phyloP scores from a whole-genome alignment of 2,888 invertebrate species.

The Caenorhabditis japonica region DNA sequence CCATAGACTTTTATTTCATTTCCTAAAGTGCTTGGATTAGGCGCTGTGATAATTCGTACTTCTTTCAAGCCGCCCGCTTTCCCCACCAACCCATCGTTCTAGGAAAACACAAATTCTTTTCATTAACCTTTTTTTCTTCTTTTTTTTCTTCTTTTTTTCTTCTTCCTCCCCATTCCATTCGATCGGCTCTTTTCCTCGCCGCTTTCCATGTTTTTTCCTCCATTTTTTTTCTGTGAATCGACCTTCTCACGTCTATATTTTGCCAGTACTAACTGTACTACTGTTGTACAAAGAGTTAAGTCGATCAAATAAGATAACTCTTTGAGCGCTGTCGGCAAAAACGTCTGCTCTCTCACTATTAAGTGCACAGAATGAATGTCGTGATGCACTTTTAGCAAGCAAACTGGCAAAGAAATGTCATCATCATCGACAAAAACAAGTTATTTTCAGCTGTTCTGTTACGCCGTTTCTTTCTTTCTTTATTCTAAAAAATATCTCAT shows the following conservation, averaged over 20 bases:
- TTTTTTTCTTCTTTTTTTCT: neutral
- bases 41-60: too few species aligned
- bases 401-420: neutral
- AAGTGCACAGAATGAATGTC: neutral
- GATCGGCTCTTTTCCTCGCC: constrained; percentile 35
- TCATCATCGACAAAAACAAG: constrained; percentile 8
- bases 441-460: constrained; percentile 7
- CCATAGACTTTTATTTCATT: too few species aligned
- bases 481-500: constrained; percentile 7
- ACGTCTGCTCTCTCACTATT: neutral
- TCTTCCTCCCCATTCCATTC: constrained; percentile 11
- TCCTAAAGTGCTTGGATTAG: too few species aligned
- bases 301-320: constrained; percentile 47
- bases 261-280: constrained; percentile 23
- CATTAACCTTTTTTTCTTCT: neutral
- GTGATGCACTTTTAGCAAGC: neutral
- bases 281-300: constrained; percentile 32
- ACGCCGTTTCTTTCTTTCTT: neutral
- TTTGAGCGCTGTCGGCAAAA: neutral
- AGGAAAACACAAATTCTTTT: neutral
- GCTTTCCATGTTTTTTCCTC: too few species aligned
- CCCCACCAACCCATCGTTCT: too few species aligned
- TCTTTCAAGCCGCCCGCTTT: too few species aligned
- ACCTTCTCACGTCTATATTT: constrained; percentile 29
- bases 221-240: constrained; percentile 30